Evolutionary conservation across 2,113 vertebrate genomes (phyloP), one percentile per base, ranked within the genome.

Genomic region (Oncorhynchus mykiss): DNA sequence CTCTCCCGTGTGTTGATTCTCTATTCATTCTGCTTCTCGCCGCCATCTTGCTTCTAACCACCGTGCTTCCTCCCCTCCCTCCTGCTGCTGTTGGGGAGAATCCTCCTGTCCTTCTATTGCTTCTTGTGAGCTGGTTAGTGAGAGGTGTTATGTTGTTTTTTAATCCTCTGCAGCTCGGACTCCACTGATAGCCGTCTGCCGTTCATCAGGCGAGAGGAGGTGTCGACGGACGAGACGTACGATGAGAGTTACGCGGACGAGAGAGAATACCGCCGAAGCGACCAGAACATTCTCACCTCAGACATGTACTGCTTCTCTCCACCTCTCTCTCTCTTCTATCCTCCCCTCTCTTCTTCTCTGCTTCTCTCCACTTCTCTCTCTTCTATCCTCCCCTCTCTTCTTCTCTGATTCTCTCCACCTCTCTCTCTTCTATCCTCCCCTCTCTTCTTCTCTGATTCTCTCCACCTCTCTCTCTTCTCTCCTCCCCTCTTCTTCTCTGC

Each of bases 141-240:
- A 54, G 14, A 3, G 5, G 14, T 18, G 3, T 54, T 54, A 5
- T 54, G 1, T 65, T 49, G 3, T 11, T 48, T 27, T 57, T 67
- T 34, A 0, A 73, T 77, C 51, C n/a, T 20, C 57, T 66, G 39
- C 77, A 99, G 96, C 90, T 96, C 95, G 86, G 94, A 94, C 88
- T 97, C 96, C 74, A 95, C 92, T 83, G 96, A 98, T 90, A 97
- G 95, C 90, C 95, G 88, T 74, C 91, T 95, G 88, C 95, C 96
- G 45, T 95, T 96, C 89, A 95, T 95, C 88, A 93, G 93, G 71
- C 92, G 92, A 77, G 96, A 96, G 84, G 96, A 97, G 84, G 91
- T 87, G 48, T 95, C 91, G 51, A 95, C 91, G 25, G 94, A 95
- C 29, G 95, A 96, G 91, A 93, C 92, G 70, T 96, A 94, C 9